A percentile compares a stretch with the other conserved stretches of the same genome.
Evolutionary conservation across 2,888 invertebrate species (phyloP).

Genomic region (Agonopterix arenella): DNA sequence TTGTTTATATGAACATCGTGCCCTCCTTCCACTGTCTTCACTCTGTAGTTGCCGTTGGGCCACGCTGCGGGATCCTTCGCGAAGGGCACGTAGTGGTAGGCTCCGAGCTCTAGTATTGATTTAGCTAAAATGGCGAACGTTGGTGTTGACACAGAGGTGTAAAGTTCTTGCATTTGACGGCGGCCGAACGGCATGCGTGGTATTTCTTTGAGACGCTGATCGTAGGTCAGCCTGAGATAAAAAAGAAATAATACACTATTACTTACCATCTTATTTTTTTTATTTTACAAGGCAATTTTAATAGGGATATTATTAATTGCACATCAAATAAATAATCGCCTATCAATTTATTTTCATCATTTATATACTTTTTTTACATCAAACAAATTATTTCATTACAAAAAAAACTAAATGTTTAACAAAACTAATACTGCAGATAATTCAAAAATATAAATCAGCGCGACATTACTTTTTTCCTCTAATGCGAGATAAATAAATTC

Average conservation of each 20-base stretch:
- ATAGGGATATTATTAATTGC: not conserved
- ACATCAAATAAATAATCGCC: not conserved
- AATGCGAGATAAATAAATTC: too few species aligned
- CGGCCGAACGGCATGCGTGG: slow-evolving; percentile 35
- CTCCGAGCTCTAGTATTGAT: slow-evolving; percentile 20
- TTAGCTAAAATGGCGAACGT: slow-evolving; percentile 40
- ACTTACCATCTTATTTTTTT: not conserved
- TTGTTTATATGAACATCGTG: slow-evolving; percentile 78
- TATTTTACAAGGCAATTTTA: too few species aligned
- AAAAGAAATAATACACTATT: not conserved
- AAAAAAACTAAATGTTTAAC: too few species aligned
- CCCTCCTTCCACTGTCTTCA: slow-evolving; percentile 61
- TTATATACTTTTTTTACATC: too few species aligned
- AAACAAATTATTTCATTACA: too few species aligned
- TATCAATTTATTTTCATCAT: too few species aligned
- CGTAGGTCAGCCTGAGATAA: slow-evolving; percentile 40
- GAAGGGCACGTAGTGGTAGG: slow-evolving; percentile 32
- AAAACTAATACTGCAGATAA: too few species aligned
- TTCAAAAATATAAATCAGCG: too few species aligned
- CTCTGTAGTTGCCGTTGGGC: slow-evolving; percentile 41
- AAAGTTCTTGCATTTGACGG: slow-evolving; percentile 28
- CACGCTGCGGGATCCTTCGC: slow-evolving; percentile 34
- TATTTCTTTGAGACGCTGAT: slow-evolving; percentile 50
- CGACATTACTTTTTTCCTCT: too few species aligned
- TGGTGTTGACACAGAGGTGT: slow-evolving; percentile 31